Evolutionary conservation across 2,888 invertebrate genomes (phyloP), one percentile per base, ranked within the genome.

Genomic region (Resseliella maxima): DNA sequence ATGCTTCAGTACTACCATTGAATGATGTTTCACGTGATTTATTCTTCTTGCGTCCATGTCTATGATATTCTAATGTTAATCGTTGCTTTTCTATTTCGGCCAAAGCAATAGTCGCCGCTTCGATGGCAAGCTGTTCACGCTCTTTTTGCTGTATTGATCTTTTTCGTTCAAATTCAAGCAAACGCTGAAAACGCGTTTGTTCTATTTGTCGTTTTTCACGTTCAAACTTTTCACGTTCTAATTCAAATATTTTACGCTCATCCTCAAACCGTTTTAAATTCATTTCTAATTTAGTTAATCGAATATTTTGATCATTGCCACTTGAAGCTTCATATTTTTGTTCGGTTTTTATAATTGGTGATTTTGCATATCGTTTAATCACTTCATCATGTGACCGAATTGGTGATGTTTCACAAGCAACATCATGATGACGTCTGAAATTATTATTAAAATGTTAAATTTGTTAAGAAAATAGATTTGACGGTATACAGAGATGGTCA

Each of bases 181-280:
- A 86, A 87, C 91, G 90, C 85, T 90, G 90, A 87, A 90, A 89
- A 3, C 90, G 89, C 85, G 90, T 41, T 87, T 90, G 90, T 86
- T 91, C 90, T 31, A 88, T 85, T 36, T 94, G 94, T 10, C 93
- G 92, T 88, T 93, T 92, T 87, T 94, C 91, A 72, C 91, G 91
- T 90, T 92, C 92, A 35, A 90, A 91, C 3, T 89, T 89, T 21
- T 91, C 89, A 87, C 91, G 91, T 86, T 90, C 91, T 3, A 89
- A 90, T 89, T 93, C 93, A 86, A 91, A 91, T 2, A 90, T 89
- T 6, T 89, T 88, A 3, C 91, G 89, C 83, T 91, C 91, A 31
- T 90, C 90, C 87, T 91, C 91, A 85, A 91, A 91, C 5, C 90
- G 89, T 31, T 88, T 89, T 46, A 91, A 87, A 86, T 91, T 91